Evolutionary conservation across 2,888 invertebrate species (phyloP).

Genomic region (Erebia epiphron): DNA sequence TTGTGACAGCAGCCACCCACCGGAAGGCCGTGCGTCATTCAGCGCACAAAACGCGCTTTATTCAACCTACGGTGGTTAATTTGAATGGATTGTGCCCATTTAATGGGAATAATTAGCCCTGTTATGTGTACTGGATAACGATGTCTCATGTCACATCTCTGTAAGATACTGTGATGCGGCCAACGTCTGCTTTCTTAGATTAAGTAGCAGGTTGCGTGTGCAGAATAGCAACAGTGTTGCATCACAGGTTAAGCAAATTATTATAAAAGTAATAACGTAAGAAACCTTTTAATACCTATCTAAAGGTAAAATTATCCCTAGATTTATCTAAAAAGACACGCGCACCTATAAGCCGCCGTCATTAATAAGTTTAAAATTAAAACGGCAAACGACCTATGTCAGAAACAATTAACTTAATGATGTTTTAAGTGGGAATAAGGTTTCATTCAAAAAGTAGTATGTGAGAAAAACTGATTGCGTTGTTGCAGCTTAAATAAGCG

Average conservation of each 20-base stretch:
- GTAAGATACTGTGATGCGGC: slow-evolving; percentile 54
- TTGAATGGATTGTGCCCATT: slow-evolving; percentile 78
- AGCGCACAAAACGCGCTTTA: slow-evolving; percentile 79
- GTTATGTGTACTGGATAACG: slow-evolving; percentile 52
- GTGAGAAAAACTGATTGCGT: slow-evolving; percentile 40
- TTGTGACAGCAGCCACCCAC: slow-evolving; percentile 83
- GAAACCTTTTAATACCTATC: neutral
- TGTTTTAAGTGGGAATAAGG: slow-evolving; percentile 30
- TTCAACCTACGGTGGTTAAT: slow-evolving; percentile 79
- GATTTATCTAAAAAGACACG: slow-evolving; percentile 4
- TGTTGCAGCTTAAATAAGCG: slow-evolving; percentile 59
- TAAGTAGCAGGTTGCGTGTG: slow-evolving; percentile 39
- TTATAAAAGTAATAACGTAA: neutral
- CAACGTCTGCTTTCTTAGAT: slow-evolving; percentile 58
- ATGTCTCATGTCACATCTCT: slow-evolving; percentile 59
- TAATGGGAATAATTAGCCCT: slow-evolving; percentile 79
- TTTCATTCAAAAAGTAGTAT: slow-evolving; percentile 29
- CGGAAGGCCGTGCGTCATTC: slow-evolving; percentile 82
- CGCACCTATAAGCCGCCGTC: neutral
- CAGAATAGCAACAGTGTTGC: neutral
- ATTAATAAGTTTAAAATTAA: slow-evolving; percentile 1
- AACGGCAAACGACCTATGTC: slow-evolving; percentile 25
- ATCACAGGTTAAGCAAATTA: neutral
- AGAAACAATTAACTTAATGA: slow-evolving; percentile 31
- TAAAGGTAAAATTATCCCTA: neutral